Base-by-base conservation (phyloP, 1,140 invertebrate species). In the Drosophila sechellia region DNA sequence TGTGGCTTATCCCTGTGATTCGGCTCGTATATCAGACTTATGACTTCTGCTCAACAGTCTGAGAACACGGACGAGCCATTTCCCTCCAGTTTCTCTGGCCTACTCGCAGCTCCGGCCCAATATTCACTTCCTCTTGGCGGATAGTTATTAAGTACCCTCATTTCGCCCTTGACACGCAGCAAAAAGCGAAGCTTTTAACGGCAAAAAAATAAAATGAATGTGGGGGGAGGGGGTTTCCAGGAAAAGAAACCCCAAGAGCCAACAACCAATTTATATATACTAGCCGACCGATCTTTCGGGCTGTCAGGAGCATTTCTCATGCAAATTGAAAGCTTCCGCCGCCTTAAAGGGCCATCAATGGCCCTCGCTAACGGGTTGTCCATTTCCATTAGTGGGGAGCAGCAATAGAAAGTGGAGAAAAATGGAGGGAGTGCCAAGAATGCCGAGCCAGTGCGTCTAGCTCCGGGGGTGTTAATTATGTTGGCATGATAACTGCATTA, bases 101-200 rank as follows among this genome's bases (percentile, higher is more conserved):
- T 22, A 35, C 31, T 39, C 27, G 45, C 20, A 31, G 20, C 40
- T 5, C 20, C 22, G 2, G 5, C 5, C 40, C 37, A 12, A 15
- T 13, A 39, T 8, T 27, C 43, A 57, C 39, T 27, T 56, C 54
- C 42, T 49, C 37, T 61, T 70, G 58, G 57, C 74, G 48, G 66
- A 73, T 78, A 84, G 68, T 79, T 79, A 84, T 89, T 90, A 90
- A 90, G 83, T 90, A 90, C 84, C 87, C 87, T 90, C 87, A 90
- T 90, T 90, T 90, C 63, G 73, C 56, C 69, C 77, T 74, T 54
- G 83, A 87, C 87, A 90, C 87, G 87, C 81, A 83, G 72, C 64
- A 60, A 68, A 73, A 74, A 65, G 61, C 76, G 79, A 81, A 83
- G 83, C 83, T 87, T 83, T 89, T 79, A 89, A 79, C 72, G 53